Percentiles rank a stretch among this genome's conserved stretches.
Conservation (phyloP, 1,140 invertebrate genomes). For the Hirudo medicinalis region DNA sequence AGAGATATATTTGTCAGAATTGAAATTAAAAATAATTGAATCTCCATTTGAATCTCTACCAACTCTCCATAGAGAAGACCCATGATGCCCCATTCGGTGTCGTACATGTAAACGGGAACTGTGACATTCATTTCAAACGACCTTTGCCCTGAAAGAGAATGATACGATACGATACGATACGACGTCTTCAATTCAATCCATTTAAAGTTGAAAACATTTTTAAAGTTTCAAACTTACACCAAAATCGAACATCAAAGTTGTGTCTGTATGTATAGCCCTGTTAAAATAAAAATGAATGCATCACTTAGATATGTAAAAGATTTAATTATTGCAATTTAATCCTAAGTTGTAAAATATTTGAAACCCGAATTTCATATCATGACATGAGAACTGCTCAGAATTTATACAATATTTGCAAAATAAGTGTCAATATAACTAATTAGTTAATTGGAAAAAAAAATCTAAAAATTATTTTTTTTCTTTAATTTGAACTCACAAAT, state of each 20-base stretch:
- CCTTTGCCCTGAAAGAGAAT: conserved; percentile 13
- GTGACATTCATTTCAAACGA: conserved; percentile 19
- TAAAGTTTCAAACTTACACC: conserved; percentile 18
- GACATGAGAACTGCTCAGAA: not conserved
- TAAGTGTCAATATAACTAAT: too few species aligned
- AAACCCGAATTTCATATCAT: too few species aligned
- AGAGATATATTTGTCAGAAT: too few species aligned
- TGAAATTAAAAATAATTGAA: too few species aligned
- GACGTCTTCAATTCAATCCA: not conserved
- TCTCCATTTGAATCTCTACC: not conserved
- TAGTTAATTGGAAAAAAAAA: not conserved
- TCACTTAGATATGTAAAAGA: too few species aligned
- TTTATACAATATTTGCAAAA: not conserved
- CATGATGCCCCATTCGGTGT: conserved; percentile 20
- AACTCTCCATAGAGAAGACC: conserved; percentile 17
- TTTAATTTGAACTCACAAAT: conserved; percentile 13
- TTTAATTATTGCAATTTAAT: too few species aligned
- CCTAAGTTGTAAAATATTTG: too few species aligned
- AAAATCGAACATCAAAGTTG: conserved; percentile 15
- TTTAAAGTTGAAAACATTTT: not conserved
- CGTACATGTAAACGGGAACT: conserved; percentile 17
- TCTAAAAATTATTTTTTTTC: not conserved
- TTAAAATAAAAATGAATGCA: not conserved
- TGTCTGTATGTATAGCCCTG: conserved; percentile 15
- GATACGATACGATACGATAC: not conserved